A percentile compares a stretch with the other conserved stretches of the same genome.
phyloP scores from a whole-genome alignment of 2,888 invertebrate species.

The Troilus luridus region DNA sequence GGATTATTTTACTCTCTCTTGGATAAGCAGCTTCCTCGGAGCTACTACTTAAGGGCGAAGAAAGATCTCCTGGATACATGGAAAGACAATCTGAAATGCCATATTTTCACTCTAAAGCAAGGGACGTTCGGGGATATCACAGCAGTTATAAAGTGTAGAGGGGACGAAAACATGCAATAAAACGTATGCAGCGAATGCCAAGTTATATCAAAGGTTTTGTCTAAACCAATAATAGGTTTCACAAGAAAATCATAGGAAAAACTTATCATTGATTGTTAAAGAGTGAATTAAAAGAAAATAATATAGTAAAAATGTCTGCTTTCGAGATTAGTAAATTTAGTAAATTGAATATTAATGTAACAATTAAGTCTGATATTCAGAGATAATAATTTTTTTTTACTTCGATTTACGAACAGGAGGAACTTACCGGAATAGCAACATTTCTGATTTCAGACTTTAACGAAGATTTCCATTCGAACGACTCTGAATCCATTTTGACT shows the following conservation, averaged over 20 bases:
- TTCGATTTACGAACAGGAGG: too few species aligned
- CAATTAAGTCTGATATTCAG: too few species aligned
- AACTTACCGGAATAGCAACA: too few species aligned
- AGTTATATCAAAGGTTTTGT: background rate
- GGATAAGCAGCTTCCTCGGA: background rate
- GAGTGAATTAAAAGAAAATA: too few species aligned
- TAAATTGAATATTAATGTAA: too few species aligned
- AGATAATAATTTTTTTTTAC: too few species aligned
- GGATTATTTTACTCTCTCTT: background rate
- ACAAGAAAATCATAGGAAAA: background rate
- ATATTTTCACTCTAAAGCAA: background rate
- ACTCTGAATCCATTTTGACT: too few species aligned
- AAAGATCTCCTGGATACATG: background rate
- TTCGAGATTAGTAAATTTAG: too few species aligned
- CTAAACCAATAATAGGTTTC: background rate
- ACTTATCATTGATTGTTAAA: background rate
- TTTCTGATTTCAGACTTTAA: too few species aligned
- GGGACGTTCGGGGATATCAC: background rate
- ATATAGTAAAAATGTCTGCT: too few species aligned
- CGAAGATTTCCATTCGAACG: too few species aligned
- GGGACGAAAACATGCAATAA: background rate
- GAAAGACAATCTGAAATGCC: conserved; percentile 14
- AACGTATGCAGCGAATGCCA: background rate
- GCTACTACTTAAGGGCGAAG: background rate
- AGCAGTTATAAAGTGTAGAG: background rate